A percentile compares a stretch with the other conserved stretches of the same genome.
Conservation (phyloP, 2,113 vertebrate species). For the Puma concolor region DNA sequence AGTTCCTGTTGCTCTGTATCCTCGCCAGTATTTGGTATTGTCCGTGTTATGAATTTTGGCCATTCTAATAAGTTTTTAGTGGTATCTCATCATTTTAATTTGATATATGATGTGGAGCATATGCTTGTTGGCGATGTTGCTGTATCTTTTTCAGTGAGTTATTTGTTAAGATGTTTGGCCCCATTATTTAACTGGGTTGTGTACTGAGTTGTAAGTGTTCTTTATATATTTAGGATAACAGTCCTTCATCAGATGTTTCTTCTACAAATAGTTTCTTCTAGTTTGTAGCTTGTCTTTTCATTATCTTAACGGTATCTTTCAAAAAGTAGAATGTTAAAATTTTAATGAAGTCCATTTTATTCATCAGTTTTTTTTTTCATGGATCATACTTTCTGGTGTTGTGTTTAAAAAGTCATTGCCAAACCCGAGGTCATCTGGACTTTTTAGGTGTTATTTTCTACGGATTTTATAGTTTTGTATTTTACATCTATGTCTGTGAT, state of each 20-base stretch:
- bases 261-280: neutral
- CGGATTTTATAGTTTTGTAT: neutral
- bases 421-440: neutral
- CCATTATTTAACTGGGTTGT: neutral
- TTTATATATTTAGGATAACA: neutral
- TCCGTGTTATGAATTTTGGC: neutral
- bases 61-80: neutral
- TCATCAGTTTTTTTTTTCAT: neutral
- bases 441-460: neutral
- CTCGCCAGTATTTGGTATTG: neutral
- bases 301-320: neutral
- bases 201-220: neutral
- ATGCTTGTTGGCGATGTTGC: neutral
- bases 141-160: neutral
- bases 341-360: neutral
- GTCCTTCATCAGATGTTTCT: neutral
- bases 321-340: neutral
- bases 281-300: neutral
- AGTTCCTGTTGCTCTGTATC: neutral
- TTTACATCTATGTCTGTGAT: neutral
- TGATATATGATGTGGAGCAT: neutral
- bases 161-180: neutral
- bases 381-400: neutral
- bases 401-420: neutral
- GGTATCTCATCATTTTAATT: neutral